These are phyloP conservation scores for Sweltsa coloradensis DNA, from an alignment of 1,140 invertebrate species.

Conservation along the genomic window DNA sequence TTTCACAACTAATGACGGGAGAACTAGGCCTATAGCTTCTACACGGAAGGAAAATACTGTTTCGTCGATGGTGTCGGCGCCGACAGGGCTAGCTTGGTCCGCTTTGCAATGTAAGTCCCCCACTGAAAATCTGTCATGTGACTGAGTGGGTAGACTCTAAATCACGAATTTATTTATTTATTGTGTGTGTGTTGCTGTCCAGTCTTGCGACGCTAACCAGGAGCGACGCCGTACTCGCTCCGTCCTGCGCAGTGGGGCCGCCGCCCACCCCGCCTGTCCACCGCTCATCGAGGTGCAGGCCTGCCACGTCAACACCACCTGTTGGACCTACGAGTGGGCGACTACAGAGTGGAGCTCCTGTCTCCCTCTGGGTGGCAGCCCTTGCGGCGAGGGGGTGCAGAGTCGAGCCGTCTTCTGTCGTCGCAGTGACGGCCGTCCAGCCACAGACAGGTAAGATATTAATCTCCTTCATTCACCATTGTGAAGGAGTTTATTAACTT, in stretches of 20 bases:
- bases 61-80: background rate
- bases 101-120: too few relatives aligned
- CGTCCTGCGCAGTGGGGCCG: slow-evolving; percentile 34
- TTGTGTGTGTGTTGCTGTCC: too few relatives aligned
- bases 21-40: too few relatives aligned
- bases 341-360: slow-evolving; percentile 44
- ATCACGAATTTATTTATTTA: background rate
- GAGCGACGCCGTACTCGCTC: slow-evolving; percentile 41
- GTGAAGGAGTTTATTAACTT: too few relatives aligned
- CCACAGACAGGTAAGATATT: slow-evolving; percentile 35
- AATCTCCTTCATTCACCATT: too few relatives aligned
- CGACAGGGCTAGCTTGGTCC: background rate
- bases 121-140: background rate
- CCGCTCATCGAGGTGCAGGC: slow-evolving; percentile 40
- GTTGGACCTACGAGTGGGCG: slow-evolving; percentile 42
- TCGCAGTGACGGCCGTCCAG: slow-evolving; percentile 40
- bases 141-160: background rate
- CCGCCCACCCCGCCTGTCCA: slow-evolving; percentile 30
- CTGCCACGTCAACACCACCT: slow-evolving; percentile 37
- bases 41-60: too few relatives aligned
- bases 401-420: slow-evolving; percentile 39
- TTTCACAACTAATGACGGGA: too few relatives aligned
- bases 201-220: slow-evolving; percentile 26
- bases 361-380: slow-evolving; percentile 42
- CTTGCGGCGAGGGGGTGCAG: slow-evolving; percentile 47